These are phyloP conservation scores for Anthopleura xanthogrammica DNA, from an alignment of 92 coral and sea anemone species.

Conservation along the genomic window DNA sequence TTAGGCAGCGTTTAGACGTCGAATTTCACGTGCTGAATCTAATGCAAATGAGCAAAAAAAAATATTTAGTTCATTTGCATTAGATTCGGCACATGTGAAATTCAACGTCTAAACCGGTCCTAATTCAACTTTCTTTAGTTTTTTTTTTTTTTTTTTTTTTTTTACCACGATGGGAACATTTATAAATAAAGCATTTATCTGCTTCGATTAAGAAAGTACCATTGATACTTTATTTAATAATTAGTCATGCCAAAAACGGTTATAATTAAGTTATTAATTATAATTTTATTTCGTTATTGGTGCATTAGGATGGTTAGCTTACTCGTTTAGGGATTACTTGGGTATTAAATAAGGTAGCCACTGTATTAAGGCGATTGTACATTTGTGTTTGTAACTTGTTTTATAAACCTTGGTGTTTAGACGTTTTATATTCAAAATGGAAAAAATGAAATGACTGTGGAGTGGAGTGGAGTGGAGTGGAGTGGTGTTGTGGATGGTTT, in stretches of 20 bases:
- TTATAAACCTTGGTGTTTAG: not conserved
- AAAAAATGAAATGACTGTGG: not conserved
- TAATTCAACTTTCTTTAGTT: no score
- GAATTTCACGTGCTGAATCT: no score
- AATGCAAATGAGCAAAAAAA: no score
- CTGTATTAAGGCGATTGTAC: not conserved
- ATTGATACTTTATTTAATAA: not conserved
- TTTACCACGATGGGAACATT: not conserved
- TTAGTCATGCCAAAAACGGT: conserved; percentile 1
- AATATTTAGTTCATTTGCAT: no score
- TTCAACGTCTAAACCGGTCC: no score
- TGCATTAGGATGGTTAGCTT: not conserved
- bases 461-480: not conserved
- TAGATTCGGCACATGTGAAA: no score
- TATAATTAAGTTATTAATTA: not conserved
- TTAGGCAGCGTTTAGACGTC: no score
- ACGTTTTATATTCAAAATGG: not conserved
- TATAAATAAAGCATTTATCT: not conserved
- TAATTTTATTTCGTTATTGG: not conserved
- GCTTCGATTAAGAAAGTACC: no score
- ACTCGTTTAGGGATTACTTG: not conserved
- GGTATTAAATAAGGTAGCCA: no score
- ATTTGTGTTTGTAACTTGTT: not conserved
- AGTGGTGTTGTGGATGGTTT: no score
- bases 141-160: not conserved